A percentile compares a stretch with the other conserved stretches of the same genome.
phyloP scores from a whole-genome alignment of 2,113 vertebrate genomes.

The Sminthopsis crassicaudata region DNA sequence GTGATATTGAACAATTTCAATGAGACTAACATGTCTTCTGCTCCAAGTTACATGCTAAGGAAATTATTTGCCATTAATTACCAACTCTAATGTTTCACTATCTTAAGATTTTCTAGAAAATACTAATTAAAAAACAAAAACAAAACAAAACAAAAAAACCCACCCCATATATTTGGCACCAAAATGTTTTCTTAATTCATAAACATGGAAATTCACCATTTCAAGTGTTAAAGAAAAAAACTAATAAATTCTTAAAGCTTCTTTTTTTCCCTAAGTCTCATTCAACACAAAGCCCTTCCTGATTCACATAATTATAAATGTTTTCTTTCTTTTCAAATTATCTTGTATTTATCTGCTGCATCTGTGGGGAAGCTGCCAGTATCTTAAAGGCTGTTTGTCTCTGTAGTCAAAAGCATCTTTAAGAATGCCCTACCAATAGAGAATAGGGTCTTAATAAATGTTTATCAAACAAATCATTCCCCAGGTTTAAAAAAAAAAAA shows the following conservation, averaged over 20 bases:
- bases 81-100: neutral
- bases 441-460: neutral
- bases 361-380: neutral
- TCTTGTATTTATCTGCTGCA: neutral
- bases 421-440: neutral
- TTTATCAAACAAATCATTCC: neutral
- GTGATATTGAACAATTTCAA: neutral
- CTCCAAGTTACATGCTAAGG: neutral
- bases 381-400: neutral
- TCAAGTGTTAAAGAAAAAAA: neutral
- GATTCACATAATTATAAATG: neutral
- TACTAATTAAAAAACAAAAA: neutral
- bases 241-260: neutral
- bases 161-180: slow-evolving; percentile 1
- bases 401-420: neutral
- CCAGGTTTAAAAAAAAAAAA: no score
- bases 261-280: neutral
- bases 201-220: neutral
- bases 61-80: neutral
- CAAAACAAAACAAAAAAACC: neutral
- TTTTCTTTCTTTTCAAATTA: neutral
- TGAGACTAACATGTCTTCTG: neutral
- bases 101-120: neutral
- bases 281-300: neutral
- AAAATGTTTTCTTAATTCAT: slow-evolving; percentile 1